These are phyloP conservation scores for Siderastrea siderea DNA, from an alignment of 92 coral and sea anemone species.

Conservation along the genomic window DNA sequence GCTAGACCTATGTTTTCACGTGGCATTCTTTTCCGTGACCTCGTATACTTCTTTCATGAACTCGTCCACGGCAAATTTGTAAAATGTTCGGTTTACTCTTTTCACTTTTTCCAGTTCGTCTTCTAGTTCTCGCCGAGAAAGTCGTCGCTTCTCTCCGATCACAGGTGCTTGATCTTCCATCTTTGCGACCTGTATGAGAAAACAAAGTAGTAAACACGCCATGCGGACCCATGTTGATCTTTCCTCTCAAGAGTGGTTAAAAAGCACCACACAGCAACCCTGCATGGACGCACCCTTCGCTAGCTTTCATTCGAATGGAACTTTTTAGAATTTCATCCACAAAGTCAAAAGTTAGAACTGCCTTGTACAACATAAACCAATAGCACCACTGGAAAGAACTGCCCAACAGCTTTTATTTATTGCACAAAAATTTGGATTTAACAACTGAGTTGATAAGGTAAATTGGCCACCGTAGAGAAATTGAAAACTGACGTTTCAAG, in stretches of 20 bases:
- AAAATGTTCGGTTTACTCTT: constrained; percentile 79
- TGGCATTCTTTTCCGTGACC: background rate
- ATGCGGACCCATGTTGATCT: background rate
- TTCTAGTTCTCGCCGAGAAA: constrained; percentile 54
- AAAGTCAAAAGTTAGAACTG: no score
- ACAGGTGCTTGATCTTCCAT: constrained; percentile 24
- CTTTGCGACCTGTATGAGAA: constrained; percentile 12
- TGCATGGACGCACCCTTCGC: no score
- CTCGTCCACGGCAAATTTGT: constrained; percentile 85
- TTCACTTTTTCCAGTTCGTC: constrained; percentile 69
- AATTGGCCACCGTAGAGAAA: no score
- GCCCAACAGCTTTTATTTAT: no score
- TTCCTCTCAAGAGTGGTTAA: background rate
- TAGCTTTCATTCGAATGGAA: no score
- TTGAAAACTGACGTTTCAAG: no score
- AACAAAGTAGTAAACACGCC: background rate
- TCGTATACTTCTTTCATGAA: constrained; percentile 68
- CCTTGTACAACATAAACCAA: no score
- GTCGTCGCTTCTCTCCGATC: constrained; percentile 24
- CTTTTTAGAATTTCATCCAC: no score
- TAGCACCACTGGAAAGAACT: no score
- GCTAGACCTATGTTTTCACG: background rate
- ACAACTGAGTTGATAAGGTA: no score
- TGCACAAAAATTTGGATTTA: no score
- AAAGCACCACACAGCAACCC: background rate